phyloP scores from a whole-genome alignment of 2,888 invertebrate genomes.

The Nemotelus pantherinus region DNA sequence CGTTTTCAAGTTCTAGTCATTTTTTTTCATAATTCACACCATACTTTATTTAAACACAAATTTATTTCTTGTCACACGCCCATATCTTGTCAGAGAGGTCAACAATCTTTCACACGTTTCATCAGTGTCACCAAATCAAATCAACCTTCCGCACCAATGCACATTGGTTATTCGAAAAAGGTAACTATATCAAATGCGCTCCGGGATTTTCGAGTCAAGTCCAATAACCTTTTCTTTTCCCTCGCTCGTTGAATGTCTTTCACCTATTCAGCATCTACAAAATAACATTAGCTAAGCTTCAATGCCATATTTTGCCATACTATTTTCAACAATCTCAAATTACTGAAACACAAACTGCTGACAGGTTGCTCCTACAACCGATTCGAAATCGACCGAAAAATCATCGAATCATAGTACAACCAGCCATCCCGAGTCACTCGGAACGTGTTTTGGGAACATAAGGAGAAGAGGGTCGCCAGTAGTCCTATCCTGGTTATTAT shows the following conservation, averaged over 20 bases:
- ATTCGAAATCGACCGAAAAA: slow-evolving; percentile 8
- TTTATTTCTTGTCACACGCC: too few species aligned
- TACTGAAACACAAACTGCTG: not conserved
- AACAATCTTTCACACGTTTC: slow-evolving; percentile 15
- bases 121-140: not conserved
- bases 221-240: slow-evolving; percentile 15
- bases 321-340: slow-evolving; percentile 5
- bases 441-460: not conserved
- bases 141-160: slow-evolving; percentile 11
- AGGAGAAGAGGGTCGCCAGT: not conserved
- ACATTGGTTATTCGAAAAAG: not conserved
- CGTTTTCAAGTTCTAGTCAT: too few species aligned
- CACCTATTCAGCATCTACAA: not conserved
- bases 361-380: not conserved
- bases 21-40: too few species aligned
- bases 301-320: too few species aligned
- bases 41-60: too few species aligned
- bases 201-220: slow-evolving; percentile 5
- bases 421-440: slow-evolving; percentile 1
- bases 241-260: not conserved
- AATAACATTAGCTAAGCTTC: not conserved
- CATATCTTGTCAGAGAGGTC: slow-evolving; percentile 16
- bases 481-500: not conserved
- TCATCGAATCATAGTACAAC: slow-evolving; percentile 17
- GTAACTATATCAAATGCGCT: not conserved